These are phyloP conservation scores for Petromus typicus DNA, from an alignment of 2,113 vertebrate genomes.

Conservation along the genomic window DNA sequence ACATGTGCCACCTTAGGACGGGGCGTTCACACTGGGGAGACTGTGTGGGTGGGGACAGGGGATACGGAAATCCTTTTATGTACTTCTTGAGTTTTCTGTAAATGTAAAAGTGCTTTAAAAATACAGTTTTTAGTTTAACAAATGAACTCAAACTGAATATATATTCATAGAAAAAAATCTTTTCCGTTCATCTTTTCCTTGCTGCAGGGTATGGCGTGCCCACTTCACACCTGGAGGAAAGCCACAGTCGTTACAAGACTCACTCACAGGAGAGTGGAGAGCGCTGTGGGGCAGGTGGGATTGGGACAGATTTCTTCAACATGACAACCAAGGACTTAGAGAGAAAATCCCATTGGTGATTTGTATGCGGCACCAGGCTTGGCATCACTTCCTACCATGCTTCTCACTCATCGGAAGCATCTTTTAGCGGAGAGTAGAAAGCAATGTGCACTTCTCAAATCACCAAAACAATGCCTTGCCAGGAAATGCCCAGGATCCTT, in stretches of 20 bases:
- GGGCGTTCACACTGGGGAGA: neutral
- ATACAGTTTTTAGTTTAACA: neutral
- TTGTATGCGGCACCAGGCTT: neutral
- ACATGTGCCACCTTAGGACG: neutral
- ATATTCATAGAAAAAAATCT: neutral
- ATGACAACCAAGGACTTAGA: neutral
- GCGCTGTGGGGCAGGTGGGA: no score
- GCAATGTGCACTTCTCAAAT: neutral
- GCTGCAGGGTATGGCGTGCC: neutral
- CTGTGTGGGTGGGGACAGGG: neutral
- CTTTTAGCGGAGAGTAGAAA: neutral
- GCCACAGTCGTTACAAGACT: neutral
- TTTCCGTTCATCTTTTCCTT: slow-evolving; percentile 29
- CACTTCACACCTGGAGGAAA: neutral
- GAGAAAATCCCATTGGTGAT: neutral
- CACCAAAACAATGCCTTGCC: neutral
- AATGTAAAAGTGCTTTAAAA: slow-evolving; percentile 8
- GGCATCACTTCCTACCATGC: neutral
- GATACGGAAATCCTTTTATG: neutral
- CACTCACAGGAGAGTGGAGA: neutral
- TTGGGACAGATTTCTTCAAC: slow-evolving; percentile 8
- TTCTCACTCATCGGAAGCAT: slow-evolving; percentile 20
- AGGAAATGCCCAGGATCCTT: neutral
- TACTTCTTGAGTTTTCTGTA: neutral
- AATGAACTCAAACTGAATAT: neutral